Evolutionary conservation across 2,797 vertebrate genomes (phyloP), one percentile per base, ranked within the genome.

Genomic region (Sebastes wilsoni): DNA sequence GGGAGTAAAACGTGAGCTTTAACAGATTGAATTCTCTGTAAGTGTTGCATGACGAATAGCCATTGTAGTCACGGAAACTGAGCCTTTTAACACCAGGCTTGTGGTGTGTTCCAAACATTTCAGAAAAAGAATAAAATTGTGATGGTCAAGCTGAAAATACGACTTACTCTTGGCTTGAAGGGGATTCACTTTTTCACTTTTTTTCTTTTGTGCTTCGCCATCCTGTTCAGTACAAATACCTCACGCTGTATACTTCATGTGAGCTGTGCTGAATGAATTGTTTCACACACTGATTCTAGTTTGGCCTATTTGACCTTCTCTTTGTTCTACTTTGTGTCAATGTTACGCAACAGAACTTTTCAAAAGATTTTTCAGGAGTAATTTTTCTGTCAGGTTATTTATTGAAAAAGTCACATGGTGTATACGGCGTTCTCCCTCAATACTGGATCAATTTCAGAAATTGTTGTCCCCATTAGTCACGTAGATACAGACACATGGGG

Each of bases 361-460:
- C 8, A 36, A 68, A 79, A 55, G 46, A 58, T 68, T 32, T 68
- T 65, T 66, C 46, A 32, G 42, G 20, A 20, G 34, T 62, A 3
- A 36, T 72, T 80, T 77, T 79, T 77, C 36, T 14, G 16, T 72
- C n/a, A 69, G 36, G 23, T 49, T 49, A 49, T 49, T 69, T 80
- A 27, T 66, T 1, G 25, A 12, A 88, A 86, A 88, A 74, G 84
- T 85, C 78, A 38, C 22, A 58, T 25, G 8, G n/a, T n/a, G 52
- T 52, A 9, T 52, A 52, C 18, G 18, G 18, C 4, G 8, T 52
- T 52, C 46, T 52, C 46, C 46, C 46, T 52, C 46, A 52, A n/a
- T 52, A 52, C 46, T 52, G 46, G 4, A 52, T n/a, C 46, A 52
- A n/a, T 52, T 52, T 52, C 6, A 52, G 18, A n/a, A n/a, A 52